A percentile compares a stretch with the other conserved stretches of the same genome.
These are phyloP conservation scores for Bolinopsis microptera DNA, from an alignment of 37 sponge, comb jelly and placozoan species.

Conservation along the genomic window DNA sequence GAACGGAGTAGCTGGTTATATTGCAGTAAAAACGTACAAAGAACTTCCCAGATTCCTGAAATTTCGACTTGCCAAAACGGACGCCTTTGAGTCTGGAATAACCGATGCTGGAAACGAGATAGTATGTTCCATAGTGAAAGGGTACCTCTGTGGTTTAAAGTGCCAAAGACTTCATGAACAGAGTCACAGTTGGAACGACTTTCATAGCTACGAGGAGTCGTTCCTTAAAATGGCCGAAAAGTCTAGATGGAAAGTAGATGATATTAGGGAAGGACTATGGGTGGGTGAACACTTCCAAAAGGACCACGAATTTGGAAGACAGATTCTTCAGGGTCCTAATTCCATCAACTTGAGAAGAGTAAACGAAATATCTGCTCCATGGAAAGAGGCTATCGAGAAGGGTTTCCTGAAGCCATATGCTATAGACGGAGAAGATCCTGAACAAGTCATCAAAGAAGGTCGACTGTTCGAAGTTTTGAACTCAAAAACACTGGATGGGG, in stretches of 20 bases:
- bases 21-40: neutral
- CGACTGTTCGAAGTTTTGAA: neutral
- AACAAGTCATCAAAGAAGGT: neutral
- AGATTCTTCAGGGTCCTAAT: neutral
- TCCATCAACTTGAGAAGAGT: neutral
- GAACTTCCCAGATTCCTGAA: neutral
- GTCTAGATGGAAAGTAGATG: neutral
- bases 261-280: neutral
- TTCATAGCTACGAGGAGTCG: neutral
- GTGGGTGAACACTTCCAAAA: neutral
- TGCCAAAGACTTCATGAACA: neutral
- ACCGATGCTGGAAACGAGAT: neutral
- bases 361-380: neutral
- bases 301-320: neutral
- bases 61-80: neutral
- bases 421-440: conserved; percentile 20
- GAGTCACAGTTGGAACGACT: neutral
- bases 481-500: neutral
- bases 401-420: neutral
- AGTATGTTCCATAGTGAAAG: neutral
- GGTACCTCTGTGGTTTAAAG: neutral
- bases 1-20: neutral
- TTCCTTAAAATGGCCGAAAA: neutral
- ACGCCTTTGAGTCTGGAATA: neutral
- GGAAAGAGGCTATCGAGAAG: neutral